Base-by-base conservation (phyloP, 2,888 invertebrate genomes). In the Clistopyga incitator region DNA sequence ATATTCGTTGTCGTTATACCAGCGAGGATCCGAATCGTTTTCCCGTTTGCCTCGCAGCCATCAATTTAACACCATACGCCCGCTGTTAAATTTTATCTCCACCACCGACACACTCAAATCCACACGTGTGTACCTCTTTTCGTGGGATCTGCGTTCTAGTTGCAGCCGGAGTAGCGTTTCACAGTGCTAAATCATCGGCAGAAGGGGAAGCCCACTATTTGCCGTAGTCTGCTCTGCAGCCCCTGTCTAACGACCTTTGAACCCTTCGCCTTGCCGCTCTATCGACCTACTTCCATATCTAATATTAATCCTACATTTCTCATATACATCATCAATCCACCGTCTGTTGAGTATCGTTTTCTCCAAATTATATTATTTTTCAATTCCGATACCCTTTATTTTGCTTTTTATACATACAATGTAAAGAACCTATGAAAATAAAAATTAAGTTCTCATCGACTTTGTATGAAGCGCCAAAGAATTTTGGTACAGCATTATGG, bases 41-140 rank as follows among this genome's bases (percentile, higher is more conserved):
- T 82, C 82, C 84, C 86, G 84, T 85, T 86, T 84, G 86, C 84
- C 84, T 79, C 84, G 81, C 81, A 81, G 82, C 86, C 86, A 87
- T 87, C 84, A 87, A 86, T 87, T 86, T 79, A 85, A 76, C 83
- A 82, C 83, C 84, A 83, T 86, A 86, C 83, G 85, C 82, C 81
- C 68, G 84, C 86, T 81, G 86, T 87, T 87, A 87, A 86, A 87
- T 87, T 87, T 87, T 86, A 87, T 87, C 86, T 87, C 80, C 84
- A 77, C 82, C 84, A 67, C 76, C 82, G 78, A 70, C 74, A 67
- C 67, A 50, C 79, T 75, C 79, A 52, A 25, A 71, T 54, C 50
- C 67, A 68, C 76, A 34, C 54, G 65, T 34, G 29, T 15, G 34
- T n/a, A 80, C 61, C 18, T 11, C 54, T 52, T 75, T 64, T 75